These are phyloP conservation scores for Platynereis dumerilii DNA, from an alignment of 2,888 invertebrate species.

Conservation along the genomic window DNA sequence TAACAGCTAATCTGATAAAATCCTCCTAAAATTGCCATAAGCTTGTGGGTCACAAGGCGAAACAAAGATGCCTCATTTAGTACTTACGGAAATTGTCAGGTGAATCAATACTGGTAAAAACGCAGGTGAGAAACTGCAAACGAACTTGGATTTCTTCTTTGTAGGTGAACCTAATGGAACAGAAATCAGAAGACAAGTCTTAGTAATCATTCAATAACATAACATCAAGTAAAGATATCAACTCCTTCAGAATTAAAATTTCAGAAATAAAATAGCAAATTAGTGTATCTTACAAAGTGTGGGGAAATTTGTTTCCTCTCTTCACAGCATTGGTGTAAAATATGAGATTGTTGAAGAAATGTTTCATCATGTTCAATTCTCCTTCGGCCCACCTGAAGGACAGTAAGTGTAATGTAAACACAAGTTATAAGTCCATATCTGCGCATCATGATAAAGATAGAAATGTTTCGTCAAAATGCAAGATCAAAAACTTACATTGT, in stretches of 20 bases:
- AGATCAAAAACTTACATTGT: constrained; percentile 69
- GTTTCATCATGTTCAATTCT: constrained; percentile 89
- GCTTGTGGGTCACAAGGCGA: too few relatives aligned
- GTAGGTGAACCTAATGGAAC: constrained; percentile 53
- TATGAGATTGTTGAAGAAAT: constrained; percentile 87
- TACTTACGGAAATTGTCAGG: constrained; percentile 78
- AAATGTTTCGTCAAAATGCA: not conserved
- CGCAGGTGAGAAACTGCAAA: constrained; percentile 88
- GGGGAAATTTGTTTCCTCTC: constrained; percentile 23
- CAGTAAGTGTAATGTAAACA: too few relatives aligned
- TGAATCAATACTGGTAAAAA: constrained; percentile 88
- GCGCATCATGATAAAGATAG: not conserved
- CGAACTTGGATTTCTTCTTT: constrained; percentile 87
- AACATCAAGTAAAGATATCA: too few relatives aligned
- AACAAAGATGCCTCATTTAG: too few relatives aligned
- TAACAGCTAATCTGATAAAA: too few relatives aligned
- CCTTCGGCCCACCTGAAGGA: constrained; percentile 80
- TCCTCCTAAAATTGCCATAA: too few relatives aligned
- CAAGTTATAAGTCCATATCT: too few relatives aligned
- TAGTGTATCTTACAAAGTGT: constrained; percentile 26
- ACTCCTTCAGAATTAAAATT: too few relatives aligned
- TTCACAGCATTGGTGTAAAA: constrained; percentile 68
- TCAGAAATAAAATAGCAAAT: too few relatives aligned
- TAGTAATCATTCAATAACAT: too few relatives aligned
- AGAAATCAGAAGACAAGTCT: too few relatives aligned